Evolutionary conservation across 2,888 invertebrate genomes (phyloP).

Genomic region (Dysmachus trigonus): DNA sequence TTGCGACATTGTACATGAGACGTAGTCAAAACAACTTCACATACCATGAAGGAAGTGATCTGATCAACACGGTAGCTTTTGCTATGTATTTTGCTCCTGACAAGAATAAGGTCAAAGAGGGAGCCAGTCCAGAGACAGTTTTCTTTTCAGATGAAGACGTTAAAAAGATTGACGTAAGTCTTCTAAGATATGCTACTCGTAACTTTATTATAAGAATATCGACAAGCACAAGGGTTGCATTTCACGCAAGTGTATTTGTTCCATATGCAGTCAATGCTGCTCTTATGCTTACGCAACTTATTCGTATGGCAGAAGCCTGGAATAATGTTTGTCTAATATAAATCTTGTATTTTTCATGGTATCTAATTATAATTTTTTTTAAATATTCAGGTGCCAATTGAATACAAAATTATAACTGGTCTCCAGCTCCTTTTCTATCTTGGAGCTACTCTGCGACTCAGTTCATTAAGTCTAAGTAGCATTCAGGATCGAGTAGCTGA

Average conservation of each 20-base stretch:
- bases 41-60: neutral
- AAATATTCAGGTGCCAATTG: neutral
- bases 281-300: neutral
- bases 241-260: neutral
- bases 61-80: neutral
- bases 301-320: neutral
- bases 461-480: neutral
- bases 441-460: neutral
- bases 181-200: neutral
- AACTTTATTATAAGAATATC: neutral
- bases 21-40: neutral
- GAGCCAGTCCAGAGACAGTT: neutral
- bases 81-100: neutral
- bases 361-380: neutral
- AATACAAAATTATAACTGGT: neutral
- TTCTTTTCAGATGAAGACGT: neutral
- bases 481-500: neutral
- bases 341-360: neutral
- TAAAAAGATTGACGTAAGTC: neutral
- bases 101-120: neutral
- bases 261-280: neutral
- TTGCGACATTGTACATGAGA: neutral
- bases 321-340: neutral
- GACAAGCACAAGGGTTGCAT: neutral
- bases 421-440: neutral